Evolutionary conservation across 2,797 vertebrate genomes (phyloP), one percentile per base, ranked within the genome.

Genomic region (Phalloptychus januarius): DNA sequence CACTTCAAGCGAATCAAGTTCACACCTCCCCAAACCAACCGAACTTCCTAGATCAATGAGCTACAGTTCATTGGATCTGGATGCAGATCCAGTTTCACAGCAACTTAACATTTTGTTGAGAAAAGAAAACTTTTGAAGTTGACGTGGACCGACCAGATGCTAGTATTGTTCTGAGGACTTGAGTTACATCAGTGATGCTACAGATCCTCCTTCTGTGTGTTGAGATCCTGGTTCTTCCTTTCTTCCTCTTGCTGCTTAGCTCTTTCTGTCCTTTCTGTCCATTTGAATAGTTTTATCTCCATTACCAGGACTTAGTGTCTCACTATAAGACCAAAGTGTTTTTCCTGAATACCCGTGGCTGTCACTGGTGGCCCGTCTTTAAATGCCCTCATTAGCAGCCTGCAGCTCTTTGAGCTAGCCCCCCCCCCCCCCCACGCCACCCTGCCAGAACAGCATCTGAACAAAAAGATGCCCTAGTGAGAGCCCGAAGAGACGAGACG

Each of bases 331-430:
- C 83, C 48, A 73, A 85, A 84, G 88, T 90, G 81, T 75, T 87
- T 80, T 42, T 72, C 42, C 76, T 87, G 85, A 87, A 88, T 82
- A 83, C 80, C 75, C 65, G 72, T 46, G 61, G 82, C 77, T 70
- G 72, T 71, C 81, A 71, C 44, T 54, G 42, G 72, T 48, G 78
- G 79, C 77, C 89, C 85, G 25, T 84, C 91, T 85, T 83, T 84
- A 87, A 92, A 90, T 71, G 74, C 78, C 82, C 90, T 92, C 91
- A 92, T 93, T 94, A 94, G 90, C 71, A 88, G 84, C 84, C 82
- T 75, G 54, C 86, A 81, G 52, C 70, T 73, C 69, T 40, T 50
- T 16, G 50, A 52, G 69, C 69, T 52, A 78, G 74, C 78, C 79
- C 75, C 54, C 56, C 71, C 74, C 76, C 83, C 73, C 73, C 75